Percentiles rank a stretch among this genome's conserved stretches.
phyloP scores from a whole-genome alignment of 1,140 invertebrate species.

The Pseudobourletiella spinata region DNA sequence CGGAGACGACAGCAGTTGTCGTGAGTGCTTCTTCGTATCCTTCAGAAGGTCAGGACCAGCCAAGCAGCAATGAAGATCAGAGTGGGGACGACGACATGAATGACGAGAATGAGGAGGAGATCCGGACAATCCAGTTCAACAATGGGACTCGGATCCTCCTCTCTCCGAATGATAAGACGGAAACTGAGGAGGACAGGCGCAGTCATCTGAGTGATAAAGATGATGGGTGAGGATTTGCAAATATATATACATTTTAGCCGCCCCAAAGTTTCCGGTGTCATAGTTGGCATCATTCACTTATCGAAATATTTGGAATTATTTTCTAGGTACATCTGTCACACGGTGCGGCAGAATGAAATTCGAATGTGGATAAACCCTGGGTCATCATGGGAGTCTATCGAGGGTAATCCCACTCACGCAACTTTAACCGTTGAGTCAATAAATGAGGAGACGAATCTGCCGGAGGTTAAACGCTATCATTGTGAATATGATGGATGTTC shows the following conservation, averaged over 20 bases:
- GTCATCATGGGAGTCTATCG: conserved; percentile 47
- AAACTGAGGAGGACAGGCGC: conserved; percentile 18
- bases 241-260: too few relatives aligned
- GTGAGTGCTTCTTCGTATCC: background rate
- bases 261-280: too few relatives aligned
- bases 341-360: conserved; percentile 57
- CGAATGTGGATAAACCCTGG: conserved; percentile 57
- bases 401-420: conserved; percentile 50
- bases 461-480: conserved; percentile 44
- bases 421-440: conserved; percentile 57
- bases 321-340: conserved; percentile 56
- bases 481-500: conserved; percentile 85
- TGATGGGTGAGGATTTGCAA: conserved; percentile 18
- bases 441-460: conserved; percentile 54
- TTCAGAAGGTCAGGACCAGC: background rate
- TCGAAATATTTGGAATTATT: too few relatives aligned
- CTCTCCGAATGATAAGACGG: conserved; percentile 10
- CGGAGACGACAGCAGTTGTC: background rate
- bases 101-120: background rate
- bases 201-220: conserved; percentile 3
- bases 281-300: background rate
- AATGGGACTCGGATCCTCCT: conserved; percentile 7
- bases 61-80: background rate
- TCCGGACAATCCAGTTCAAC: background rate
- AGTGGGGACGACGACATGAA: background rate